Conservation (phyloP, 1,140 invertebrate species). For the Acyrthosiphon pisum region DNA sequence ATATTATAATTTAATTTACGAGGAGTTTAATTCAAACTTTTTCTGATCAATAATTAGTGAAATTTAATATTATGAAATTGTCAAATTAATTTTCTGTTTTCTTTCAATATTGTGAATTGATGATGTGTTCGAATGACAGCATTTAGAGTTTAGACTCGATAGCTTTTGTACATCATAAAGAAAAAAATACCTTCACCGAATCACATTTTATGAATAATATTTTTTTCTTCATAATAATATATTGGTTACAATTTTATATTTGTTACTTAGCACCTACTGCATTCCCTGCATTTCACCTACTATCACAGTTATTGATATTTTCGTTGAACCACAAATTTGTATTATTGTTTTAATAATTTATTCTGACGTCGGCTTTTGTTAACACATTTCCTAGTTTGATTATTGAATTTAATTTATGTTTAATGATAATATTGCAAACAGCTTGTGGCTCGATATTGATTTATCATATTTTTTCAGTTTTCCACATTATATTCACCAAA, state of each 20-base stretch:
- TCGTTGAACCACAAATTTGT: background rate
- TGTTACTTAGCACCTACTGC: background rate
- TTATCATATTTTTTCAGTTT: background rate
- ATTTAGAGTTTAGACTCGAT: background rate
- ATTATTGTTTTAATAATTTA: background rate
- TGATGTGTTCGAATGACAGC: background rate
- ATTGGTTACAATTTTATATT: background rate
- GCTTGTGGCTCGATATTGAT: background rate
- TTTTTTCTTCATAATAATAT: background rate
- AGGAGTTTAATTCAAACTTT: background rate
- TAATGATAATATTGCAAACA: background rate
- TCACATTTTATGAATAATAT: background rate
- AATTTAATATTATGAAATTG: background rate
- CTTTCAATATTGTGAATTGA: background rate
- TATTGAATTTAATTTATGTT: background rate
- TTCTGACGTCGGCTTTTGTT: background rate
- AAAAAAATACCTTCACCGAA: background rate
- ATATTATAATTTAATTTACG: background rate
- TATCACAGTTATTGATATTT: background rate
- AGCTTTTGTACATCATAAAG: background rate
- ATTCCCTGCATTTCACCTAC: too few species aligned
- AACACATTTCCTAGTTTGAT: background rate
- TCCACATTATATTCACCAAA: background rate
- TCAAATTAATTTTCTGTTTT: background rate
- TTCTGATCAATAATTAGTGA: background rate